Percentiles rank a stretch among this genome's conserved stretches.
phyloP scores from a whole-genome alignment of 2,888 invertebrate genomes.

The Tetramorium bicarinatum region DNA sequence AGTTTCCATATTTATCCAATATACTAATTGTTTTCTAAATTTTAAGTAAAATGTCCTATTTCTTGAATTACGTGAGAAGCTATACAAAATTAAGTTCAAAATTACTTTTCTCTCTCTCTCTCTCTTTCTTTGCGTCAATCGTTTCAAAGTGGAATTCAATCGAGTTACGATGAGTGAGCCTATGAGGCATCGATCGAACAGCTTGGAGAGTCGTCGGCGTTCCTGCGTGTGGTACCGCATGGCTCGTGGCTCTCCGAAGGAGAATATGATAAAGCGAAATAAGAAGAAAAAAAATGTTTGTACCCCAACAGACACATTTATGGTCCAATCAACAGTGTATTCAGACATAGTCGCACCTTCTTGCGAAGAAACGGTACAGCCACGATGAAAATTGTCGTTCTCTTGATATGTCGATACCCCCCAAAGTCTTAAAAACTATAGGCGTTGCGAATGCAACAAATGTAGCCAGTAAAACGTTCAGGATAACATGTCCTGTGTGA shows the following conservation, averaged over 20 bases:
- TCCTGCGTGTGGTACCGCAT: constrained; percentile 81
- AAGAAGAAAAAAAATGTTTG: constrained; percentile 77
- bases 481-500: neutral
- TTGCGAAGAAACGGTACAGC: constrained; percentile 76
- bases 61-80: constrained; percentile 23
- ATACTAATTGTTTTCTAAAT: neutral
- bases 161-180: constrained; percentile 79
- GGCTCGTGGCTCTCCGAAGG: constrained; percentile 65
- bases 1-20: neutral
- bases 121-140: constrained; percentile 43
- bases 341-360: constrained; percentile 86
- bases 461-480: neutral
- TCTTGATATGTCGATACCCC: neutral
- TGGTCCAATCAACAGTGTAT: constrained; percentile 86
- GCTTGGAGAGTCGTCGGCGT: constrained; percentile 74
- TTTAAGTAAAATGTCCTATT: neutral
- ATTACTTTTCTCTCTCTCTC: constrained; percentile 1
- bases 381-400: constrained; percentile 70
- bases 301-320: constrained; percentile 85
- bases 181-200: constrained; percentile 78
- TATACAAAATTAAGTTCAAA: constrained; percentile 34
- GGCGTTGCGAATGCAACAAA: neutral
- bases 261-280: constrained; percentile 75
- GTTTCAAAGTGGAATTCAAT: constrained; percentile 79
- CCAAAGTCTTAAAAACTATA: neutral